A percentile compares a stretch with the other conserved stretches of the same genome.
Evolutionary conservation across 2,113 vertebrate genomes (phyloP).

Genomic region (Dryoscopus gambensis): DNA sequence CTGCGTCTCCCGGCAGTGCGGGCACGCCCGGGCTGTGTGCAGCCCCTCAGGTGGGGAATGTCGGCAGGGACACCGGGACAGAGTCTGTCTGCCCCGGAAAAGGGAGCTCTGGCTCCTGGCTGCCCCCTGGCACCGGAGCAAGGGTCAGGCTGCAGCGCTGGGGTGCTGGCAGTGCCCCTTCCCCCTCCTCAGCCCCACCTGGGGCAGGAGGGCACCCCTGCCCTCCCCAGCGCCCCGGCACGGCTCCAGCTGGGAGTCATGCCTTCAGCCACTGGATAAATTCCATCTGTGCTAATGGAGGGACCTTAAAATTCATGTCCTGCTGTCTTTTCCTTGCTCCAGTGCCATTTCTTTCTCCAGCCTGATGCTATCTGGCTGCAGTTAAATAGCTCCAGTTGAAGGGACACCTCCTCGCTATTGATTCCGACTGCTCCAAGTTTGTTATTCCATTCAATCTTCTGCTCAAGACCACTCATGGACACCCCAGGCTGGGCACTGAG

Average conservation of each 20-base stretch:
- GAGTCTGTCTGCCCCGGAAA: background rate
- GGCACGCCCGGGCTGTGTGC: background rate
- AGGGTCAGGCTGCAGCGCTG: background rate
- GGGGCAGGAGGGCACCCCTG: background rate
- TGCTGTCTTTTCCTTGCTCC: background rate
- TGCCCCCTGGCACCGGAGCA: background rate
- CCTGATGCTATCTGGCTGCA: conserved; percentile 34
- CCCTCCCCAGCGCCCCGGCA: background rate
- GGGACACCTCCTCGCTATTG: conserved; percentile 10
- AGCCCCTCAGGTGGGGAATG: background rate
- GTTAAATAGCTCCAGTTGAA: conserved; percentile 5
- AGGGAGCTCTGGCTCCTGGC: background rate
- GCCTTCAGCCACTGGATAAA: background rate
- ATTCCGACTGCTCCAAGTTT: conserved; percentile 17
- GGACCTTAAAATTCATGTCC: background rate
- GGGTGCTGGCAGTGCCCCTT: background rate
- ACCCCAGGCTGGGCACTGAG: background rate
- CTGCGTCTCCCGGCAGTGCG: background rate
- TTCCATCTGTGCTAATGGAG: background rate
- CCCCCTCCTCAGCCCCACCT: background rate
- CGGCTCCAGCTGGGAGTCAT: background rate
- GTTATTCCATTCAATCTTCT: conserved; percentile 33
- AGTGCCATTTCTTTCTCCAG: background rate
- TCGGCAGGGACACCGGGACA: background rate
- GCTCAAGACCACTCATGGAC: background rate